Evolutionary conservation across 2,113 vertebrate genomes (phyloP).

Genomic region (Sprattus sprattus): DNA sequence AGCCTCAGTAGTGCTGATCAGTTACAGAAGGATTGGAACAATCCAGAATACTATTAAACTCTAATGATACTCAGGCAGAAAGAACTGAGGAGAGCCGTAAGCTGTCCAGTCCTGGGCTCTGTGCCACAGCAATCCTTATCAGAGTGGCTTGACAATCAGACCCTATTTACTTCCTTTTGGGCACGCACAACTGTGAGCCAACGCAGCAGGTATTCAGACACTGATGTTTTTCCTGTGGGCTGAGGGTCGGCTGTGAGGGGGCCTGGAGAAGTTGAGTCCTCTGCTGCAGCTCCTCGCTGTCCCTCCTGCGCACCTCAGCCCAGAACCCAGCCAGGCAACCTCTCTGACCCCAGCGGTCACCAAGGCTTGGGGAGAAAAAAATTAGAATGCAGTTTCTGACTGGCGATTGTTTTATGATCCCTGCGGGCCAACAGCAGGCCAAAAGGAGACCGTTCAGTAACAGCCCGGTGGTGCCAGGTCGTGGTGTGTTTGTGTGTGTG

Average conservation of each 20-base stretch:
- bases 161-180: background rate
- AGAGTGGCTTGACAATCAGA: background rate
- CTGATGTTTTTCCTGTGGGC: background rate
- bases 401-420: background rate
- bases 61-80: background rate
- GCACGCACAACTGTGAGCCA: background rate
- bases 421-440: background rate
- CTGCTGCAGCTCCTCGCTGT: background rate
- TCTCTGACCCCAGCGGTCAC: background rate
- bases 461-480: background rate
- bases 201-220: background rate
- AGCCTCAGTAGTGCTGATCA: background rate
- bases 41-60: background rate
- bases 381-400: background rate
- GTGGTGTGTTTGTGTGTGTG: constrained; percentile 35
- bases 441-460: background rate
- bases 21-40: background rate
- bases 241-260: background rate
- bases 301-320: background rate
- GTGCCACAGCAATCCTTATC: background rate
- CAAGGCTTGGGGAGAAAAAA: background rate
- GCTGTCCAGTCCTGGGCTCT: background rate
- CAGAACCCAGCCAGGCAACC: background rate
- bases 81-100: background rate
- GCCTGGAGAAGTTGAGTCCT: background rate